Base-by-base conservation (phyloP, 2,888 invertebrate genomes). In the Blastobasis lacticolella region DNA sequence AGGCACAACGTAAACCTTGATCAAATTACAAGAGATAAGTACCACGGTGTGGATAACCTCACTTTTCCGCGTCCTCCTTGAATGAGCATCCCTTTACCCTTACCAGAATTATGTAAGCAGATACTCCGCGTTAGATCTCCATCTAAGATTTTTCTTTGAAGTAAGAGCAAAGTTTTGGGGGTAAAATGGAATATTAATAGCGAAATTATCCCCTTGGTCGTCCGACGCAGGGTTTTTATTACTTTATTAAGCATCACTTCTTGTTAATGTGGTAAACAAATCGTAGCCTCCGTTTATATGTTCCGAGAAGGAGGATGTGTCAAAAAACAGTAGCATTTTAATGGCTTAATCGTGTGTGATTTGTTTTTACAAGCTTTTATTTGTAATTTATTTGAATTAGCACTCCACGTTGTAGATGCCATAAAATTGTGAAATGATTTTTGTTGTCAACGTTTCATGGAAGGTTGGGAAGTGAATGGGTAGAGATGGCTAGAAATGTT, bases 181-280 rank as follows among this genome's bases (percentile, higher is more conserved):
- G 78, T 77, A 79, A 86, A 84, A 87, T 87, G 86, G 87, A 88
- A 88, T 88, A 87, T 88, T 87, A 88, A 88, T 88, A 85, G 87
- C 80, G 69, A 86, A 81, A 86, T 87, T 86, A 87, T 81, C 77
- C 75, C 72, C 70, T 67, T 57, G 61, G 62, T 56, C 68, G 73
- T 71, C 75, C 68, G 67, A 73, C 72, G 73, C 71, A 54, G 65
- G 70, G 72, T 76, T 82, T 85, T 87, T 87, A 88, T 88, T 81
- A 74, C 87, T 87, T 82, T 87, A 87, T 87, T 86, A 84, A 76
- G 70, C 63, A 62, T 59, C 66, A 69, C 67, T 78, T 80, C 80
- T 78, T 69, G 79, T 84, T 85, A 86, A 84, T 81, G 75, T 65
- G 75, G 64, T 78, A 86, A 85, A 86, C 83, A 85, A 84, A 83